Evolutionary conservation across 2,113 vertebrate genomes (phyloP).

Genomic region (Sorex araneus): DNA sequence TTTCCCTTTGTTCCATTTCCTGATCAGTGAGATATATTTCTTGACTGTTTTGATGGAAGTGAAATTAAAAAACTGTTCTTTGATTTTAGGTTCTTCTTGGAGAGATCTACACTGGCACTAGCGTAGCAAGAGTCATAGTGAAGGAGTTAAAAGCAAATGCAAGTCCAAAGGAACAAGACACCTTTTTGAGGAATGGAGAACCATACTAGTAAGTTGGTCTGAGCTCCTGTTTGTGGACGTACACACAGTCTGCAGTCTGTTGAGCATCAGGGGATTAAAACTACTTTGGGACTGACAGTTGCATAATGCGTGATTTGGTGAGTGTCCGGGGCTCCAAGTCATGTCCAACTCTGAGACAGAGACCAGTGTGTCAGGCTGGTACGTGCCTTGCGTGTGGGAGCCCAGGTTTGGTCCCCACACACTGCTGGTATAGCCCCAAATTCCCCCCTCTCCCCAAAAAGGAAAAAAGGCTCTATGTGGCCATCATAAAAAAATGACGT

Average conservation of each 20-base stretch:
- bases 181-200: slow-evolving; percentile 96
- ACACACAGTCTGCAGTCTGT: neutral
- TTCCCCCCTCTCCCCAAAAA: too few species aligned
- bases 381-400: too few species aligned
- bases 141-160: slow-evolving; percentile 97
- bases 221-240: neutral
- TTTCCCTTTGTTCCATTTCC: slow-evolving; percentile 64
- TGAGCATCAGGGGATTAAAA: neutral
- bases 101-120: slow-evolving; percentile 95
- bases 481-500: too few species aligned
- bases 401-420: too few species aligned
- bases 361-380: too few species aligned
- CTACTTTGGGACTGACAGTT: neutral
- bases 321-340: neutral
- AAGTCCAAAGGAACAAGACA: slow-evolving; percentile 95
- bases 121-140: slow-evolving; percentile 94
- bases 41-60: slow-evolving; percentile 80
- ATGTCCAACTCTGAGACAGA: too few species aligned
- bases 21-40: slow-evolving; percentile 86
- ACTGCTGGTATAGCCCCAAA: too few species aligned
- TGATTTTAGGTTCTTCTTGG: slow-evolving; percentile 95
- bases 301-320: neutral
- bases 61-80: slow-evolving; percentile 70
- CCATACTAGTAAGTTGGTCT: slow-evolving; percentile 94
- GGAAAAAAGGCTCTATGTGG: too few species aligned